Base-by-base conservation (phyloP, 2,888 invertebrate genomes). In the Trichogramma evanescens region DNA sequence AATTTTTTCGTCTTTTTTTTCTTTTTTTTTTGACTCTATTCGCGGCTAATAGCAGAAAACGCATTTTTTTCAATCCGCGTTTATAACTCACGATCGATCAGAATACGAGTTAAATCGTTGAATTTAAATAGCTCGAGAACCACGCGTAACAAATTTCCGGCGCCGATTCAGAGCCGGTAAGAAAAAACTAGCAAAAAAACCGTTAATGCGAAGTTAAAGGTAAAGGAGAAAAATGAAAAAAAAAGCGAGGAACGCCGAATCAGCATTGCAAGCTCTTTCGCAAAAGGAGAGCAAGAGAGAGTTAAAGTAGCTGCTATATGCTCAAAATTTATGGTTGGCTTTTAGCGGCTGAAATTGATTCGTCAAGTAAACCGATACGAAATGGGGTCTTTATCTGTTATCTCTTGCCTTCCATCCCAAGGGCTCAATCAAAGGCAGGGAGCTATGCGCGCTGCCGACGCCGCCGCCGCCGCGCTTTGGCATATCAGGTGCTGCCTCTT, bases 331-430 rank as follows among this genome's bases (percentile, higher is more conserved):
- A 72, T 71, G 69, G 68, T 67, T 67, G 70, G 70, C 69, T 72
- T 69, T 71, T 72, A 69, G 70, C 68, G 65, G 67, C 60, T 68
- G 69, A 70, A 71, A 72, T 72, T 72, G 72, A 72, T 72, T 72
- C 69, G 68, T 67, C 69, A 66, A 70, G 72, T 71, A 72, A 71
- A 71, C 71, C 68, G 71, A 71, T 70, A 70, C 69, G 67, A 71
- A 71, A 72, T 70, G 66, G 69, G 68, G 65, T 71, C 66, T 66
- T 66, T 62, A 61, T 63, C 62, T 64, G 55, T 59, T 62, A 59
- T 64, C 59, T 59, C 55, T 50, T 59, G 45, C 54, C 49, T 54
- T 58, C 50, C 50, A 54, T 50, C 55, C 40, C 7, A 5, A 60
- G 54, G 54, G 61, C 56, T 63, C 59, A 61, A 63, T 59, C 61